Percentiles rank a stretch among this genome's conserved stretches.
Evolutionary conservation across 2,797 vertebrate species (phyloP).

Genomic region (Decapterus maruadsi): DNA sequence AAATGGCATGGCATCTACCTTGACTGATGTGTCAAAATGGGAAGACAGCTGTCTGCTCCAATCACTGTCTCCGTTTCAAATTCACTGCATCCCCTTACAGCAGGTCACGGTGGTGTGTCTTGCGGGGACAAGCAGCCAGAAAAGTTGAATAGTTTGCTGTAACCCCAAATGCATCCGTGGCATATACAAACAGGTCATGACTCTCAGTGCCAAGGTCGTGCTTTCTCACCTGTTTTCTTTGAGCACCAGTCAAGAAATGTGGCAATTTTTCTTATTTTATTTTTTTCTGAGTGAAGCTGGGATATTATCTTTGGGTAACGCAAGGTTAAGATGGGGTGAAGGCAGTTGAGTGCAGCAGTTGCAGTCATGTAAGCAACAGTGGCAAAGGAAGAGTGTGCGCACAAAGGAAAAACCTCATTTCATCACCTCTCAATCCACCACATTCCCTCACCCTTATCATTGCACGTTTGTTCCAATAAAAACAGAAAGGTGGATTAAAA

Average conservation of each 20-base stretch:
- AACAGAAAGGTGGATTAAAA: neutral
- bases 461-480: neutral
- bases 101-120: constrained; percentile 30
- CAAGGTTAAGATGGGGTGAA: neutral
- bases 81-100: constrained; percentile 42
- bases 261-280: no score
- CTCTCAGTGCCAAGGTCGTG: constrained; percentile 11
- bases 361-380: neutral
- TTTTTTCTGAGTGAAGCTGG: neutral
- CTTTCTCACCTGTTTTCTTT: constrained; percentile 5
- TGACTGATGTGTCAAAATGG: constrained; percentile 54
- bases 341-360: neutral
- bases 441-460: neutral
- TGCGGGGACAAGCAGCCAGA: constrained; percentile 25
- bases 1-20: constrained; percentile 43
- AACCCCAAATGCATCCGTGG: constrained; percentile 18
- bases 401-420: neutral
- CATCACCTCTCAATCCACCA: neutral
- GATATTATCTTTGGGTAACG: neutral
- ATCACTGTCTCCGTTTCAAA: constrained; percentile 48
- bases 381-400: neutral
- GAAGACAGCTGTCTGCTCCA: constrained; percentile 48
- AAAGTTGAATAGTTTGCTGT: constrained; percentile 17
- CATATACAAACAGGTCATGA: constrained; percentile 18
- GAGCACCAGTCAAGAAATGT: neutral